Conservation (phyloP, 2,113 vertebrate species). For the Muntiacus reevesi region DNA sequence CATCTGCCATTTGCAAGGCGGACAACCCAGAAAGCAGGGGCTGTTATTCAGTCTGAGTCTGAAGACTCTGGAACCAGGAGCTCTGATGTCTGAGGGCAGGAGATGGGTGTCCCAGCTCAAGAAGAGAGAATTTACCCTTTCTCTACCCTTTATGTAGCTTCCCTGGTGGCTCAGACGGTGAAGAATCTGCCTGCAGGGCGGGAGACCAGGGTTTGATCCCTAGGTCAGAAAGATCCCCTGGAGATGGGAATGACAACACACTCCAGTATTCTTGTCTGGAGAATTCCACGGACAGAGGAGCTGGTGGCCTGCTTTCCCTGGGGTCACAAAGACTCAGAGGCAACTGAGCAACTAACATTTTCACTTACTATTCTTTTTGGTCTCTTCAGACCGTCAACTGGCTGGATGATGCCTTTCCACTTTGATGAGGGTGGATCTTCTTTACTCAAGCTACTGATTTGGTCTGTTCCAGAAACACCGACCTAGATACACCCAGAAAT, state of each 20-base stretch:
- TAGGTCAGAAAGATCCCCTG: background rate
- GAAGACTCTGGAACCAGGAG: background rate
- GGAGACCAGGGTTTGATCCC: background rate
- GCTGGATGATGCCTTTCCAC: background rate
- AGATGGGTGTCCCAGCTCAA: background rate
- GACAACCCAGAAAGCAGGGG: background rate
- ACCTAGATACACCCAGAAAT: background rate
- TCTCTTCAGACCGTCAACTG: rapidly evolving
- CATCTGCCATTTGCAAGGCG: background rate
- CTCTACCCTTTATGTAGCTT: background rate
- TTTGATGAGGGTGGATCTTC: background rate
- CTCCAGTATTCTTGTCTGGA: background rate
- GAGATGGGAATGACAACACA: background rate
- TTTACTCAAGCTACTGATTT: no score
- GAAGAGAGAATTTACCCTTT: background rate
- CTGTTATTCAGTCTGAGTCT: no score
- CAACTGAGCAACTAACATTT: background rate
- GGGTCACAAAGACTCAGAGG: background rate
- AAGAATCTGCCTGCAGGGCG: background rate
- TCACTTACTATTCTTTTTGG: background rate
- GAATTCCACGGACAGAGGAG: background rate
- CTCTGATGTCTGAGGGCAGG: background rate
- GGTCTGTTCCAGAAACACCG: background rate
- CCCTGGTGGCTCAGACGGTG: background rate
- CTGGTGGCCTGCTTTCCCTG: background rate